Conservation (phyloP, 2,797 vertebrate genomes). For the Silurus aristotelis region DNA sequence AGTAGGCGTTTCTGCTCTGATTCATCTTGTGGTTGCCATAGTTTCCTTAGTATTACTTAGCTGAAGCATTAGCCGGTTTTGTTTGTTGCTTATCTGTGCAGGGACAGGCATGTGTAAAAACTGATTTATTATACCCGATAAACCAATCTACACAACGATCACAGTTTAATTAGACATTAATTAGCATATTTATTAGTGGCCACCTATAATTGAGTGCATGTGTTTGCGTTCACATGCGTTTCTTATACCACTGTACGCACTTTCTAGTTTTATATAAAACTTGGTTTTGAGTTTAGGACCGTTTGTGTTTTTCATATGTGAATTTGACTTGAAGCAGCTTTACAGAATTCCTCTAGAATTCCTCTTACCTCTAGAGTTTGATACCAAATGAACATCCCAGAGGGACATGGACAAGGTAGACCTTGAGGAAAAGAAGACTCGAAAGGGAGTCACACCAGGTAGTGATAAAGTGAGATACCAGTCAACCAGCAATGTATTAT, state of each 20-base stretch:
- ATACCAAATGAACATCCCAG: not conserved
- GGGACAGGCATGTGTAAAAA: not conserved
- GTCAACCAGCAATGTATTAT: not conserved
- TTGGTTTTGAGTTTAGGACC: not conserved
- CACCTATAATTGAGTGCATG: not conserved
- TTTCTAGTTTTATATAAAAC: not conserved
- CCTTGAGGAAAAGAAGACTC: not conserved
- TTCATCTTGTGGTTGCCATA: not conserved
- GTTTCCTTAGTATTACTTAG: not conserved
- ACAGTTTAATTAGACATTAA: not conserved
- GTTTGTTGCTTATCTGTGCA: not conserved
- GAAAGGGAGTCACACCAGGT: not conserved
- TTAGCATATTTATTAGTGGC: not conserved
- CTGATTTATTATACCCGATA: not conserved
- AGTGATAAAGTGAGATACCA: not conserved
- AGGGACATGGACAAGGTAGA: not conserved
- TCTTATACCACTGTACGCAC: not conserved
- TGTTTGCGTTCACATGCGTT: not conserved
- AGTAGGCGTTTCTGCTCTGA: not conserved
- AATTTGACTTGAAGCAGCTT: not conserved
- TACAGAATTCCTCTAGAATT: not conserved
- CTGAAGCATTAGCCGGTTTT: not conserved
- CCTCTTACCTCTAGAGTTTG: not conserved
- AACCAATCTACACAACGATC: not conserved
- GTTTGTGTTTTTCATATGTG: not conserved